Percentiles rank a stretch among this genome's conserved stretches.
phyloP scores from a whole-genome alignment of 2,888 invertebrate species.

The Notocelia uddmanniana region DNA sequence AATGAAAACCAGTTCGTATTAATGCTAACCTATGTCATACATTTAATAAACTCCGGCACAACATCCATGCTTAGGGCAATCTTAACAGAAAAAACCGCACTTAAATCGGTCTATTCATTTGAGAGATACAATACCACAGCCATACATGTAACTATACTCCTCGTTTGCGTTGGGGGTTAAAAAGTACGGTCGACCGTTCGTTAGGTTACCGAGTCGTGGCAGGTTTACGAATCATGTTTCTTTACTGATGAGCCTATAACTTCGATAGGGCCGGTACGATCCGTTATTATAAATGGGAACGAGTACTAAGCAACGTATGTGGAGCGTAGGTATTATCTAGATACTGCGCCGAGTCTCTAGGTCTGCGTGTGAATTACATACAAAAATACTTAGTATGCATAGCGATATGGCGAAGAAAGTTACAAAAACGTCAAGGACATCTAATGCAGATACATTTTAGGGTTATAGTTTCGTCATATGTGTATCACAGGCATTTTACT shows the following conservation, averaged over 20 bases:
- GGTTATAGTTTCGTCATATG: too few species aligned
- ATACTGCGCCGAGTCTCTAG: background rate
- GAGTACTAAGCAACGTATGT: background rate
- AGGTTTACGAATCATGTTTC: background rate
- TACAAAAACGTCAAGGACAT: background rate
- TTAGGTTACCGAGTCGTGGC: background rate
- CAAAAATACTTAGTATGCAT: slow-evolving; percentile 7
- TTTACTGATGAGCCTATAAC: background rate
- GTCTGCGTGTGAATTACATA: background rate
- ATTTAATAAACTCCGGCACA: too few species aligned
- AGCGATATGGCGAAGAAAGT: background rate
- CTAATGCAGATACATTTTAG: background rate
- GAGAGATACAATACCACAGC: too few species aligned
- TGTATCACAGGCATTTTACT: too few species aligned
- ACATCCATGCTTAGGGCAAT: too few species aligned
- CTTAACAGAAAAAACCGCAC: too few species aligned
- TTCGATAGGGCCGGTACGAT: background rate
- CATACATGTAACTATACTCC: too few species aligned
- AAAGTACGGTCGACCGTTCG: background rate
- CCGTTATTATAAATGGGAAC: background rate
- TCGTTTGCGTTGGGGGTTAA: too few species aligned
- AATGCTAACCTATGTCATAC: background rate
- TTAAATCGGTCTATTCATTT: too few species aligned
- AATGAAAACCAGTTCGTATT: background rate
- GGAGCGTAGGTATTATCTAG: background rate